A percentile compares a stretch with the other conserved stretches of the same genome.
Conservation (phyloP, 2,888 invertebrate genomes). For the Tillus elongatus region DNA sequence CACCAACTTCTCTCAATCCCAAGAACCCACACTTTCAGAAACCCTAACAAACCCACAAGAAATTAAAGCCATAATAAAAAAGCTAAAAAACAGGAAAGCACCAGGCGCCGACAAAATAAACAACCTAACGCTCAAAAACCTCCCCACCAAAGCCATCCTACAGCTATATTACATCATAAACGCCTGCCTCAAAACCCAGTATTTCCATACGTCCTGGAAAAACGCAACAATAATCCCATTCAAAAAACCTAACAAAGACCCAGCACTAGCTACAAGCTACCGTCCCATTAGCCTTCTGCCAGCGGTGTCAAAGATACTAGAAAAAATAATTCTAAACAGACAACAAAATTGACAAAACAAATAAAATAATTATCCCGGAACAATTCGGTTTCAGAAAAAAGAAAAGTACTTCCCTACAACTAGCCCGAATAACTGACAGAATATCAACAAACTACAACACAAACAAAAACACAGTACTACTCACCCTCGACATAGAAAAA, state of each 20-base stretch:
- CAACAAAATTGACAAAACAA: neutral
- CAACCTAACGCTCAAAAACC: slow-evolving; percentile 20
- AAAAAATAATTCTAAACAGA: slow-evolving; percentile 8
- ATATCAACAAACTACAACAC: too few relatives aligned
- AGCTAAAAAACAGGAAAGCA: too few relatives aligned
- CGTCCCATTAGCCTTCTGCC: slow-evolving; percentile 20
- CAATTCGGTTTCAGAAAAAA: too few relatives aligned
- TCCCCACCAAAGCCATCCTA: slow-evolving; percentile 18
- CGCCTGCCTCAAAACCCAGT: slow-evolving; percentile 11
- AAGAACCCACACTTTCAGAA: too few relatives aligned
- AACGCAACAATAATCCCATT: slow-evolving; percentile 19
- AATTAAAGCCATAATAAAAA: too few relatives aligned
- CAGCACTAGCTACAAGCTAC: slow-evolving; percentile 16
- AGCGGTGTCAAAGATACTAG: slow-evolving; percentile 6
- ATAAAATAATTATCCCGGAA: neutral
- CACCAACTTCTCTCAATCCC: too few relatives aligned
- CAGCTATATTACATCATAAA: slow-evolving; percentile 21
- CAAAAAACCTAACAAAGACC: slow-evolving; percentile 20
- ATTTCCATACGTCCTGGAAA: slow-evolving; percentile 23
- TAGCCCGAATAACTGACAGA: slow-evolving; percentile 1
- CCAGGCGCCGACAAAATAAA: too few relatives aligned
- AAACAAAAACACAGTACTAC: too few relatives aligned
- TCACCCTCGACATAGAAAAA: too few relatives aligned
- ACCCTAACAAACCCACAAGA: too few relatives aligned
- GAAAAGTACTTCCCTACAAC: slow-evolving; percentile 1